Evolutionary conservation across 1,140 invertebrate genomes (phyloP).

Genomic region (Grapholita molesta): DNA sequence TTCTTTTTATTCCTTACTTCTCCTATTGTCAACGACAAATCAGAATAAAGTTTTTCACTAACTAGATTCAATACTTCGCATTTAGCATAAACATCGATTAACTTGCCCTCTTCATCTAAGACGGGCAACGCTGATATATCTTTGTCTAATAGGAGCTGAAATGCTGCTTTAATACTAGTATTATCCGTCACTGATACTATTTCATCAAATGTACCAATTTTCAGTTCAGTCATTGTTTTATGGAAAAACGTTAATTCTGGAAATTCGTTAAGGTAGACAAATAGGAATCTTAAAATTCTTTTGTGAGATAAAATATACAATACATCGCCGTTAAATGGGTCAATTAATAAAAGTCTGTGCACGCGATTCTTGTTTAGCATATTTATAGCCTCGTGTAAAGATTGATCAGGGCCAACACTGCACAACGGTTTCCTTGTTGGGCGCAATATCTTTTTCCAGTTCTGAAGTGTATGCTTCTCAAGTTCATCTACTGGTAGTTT

Average conservation of each 20-base stretch:
- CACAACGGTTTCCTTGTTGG: conserved; percentile 60
- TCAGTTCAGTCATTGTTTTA: conserved; percentile 60
- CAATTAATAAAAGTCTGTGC: conserved; percentile 65
- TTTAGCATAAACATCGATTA: conserved; percentile 69
- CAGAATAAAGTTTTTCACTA: conserved; percentile 70
- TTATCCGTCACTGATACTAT: conserved; percentile 63
- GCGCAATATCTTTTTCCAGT: conserved; percentile 66
- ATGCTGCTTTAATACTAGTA: conserved; percentile 62
- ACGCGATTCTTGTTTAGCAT: conserved; percentile 64
- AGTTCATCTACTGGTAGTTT: conserved; percentile 66
- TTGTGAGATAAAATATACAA: conserved; percentile 71
- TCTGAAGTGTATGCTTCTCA: conserved; percentile 65
- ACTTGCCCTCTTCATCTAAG: conserved; percentile 61
- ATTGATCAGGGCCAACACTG: conserved; percentile 64
- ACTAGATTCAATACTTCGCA: conserved; percentile 74
- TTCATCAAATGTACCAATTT: conserved; percentile 66
- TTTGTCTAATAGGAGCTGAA: conserved; percentile 65
- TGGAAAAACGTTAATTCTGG: conserved; percentile 73
- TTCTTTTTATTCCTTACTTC: conserved; percentile 73
- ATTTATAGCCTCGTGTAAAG: conserved; percentile 70
- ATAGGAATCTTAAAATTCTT: conserved; percentile 69
- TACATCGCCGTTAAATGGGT: conserved; percentile 64
- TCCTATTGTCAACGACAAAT: conserved; percentile 66
- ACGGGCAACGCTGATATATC: conserved; percentile 69
- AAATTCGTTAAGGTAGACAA: conserved; percentile 72